Base-by-base conservation (phyloP, 2,797 vertebrate genomes). In the Halcyon chelicuti region DNA sequence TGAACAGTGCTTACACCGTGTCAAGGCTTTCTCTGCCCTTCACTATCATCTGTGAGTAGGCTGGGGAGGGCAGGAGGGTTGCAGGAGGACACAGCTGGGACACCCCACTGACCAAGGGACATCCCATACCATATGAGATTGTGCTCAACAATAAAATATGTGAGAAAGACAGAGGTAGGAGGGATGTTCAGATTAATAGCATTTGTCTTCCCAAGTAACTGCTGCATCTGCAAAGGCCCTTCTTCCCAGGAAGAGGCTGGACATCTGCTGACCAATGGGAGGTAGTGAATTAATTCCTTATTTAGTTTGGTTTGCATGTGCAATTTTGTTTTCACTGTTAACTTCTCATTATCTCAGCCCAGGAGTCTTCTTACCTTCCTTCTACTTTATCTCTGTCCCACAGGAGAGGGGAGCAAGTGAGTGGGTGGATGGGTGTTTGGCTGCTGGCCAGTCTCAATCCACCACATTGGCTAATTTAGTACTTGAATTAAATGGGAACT, bases 151-250 rank as follows among this genome's bases (percentile, higher is more conserved):
- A 22, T 31, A 67, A 73, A 88, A 88, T 26, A 26, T 63, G 20
- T 5, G 6, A 9, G 19, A 66, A 89, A 60, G 40, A 70, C 54
- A 23, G n/a, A 77, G 44, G 20, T 83, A 88, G 9, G 16, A 13
- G 7, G 5, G 10, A 31, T 55, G 23, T 65, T 65, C 26, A 35
- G 35, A 85, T 31, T 46, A 54, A 12, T 0, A 0, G 9, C 1
- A 0, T 58, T 87, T 91, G 17, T 47, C 39, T 80, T 67, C 25
- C 33, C 33, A 68, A 28, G 14, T 63, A 72, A 31, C 29, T 12
- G 2, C 2, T 70, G 20, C 3, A 2, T 51, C 22, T 83, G 25
- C 35, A 70, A 63, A 74, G 60, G 33, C 8, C n/a, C 35, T 88
- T 28, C 79, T 71, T 65, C 40, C 60, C 51, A 15, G 52, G 47